Conservation (phyloP, 2,888 invertebrate species). For the Lithophane socia region DNA sequence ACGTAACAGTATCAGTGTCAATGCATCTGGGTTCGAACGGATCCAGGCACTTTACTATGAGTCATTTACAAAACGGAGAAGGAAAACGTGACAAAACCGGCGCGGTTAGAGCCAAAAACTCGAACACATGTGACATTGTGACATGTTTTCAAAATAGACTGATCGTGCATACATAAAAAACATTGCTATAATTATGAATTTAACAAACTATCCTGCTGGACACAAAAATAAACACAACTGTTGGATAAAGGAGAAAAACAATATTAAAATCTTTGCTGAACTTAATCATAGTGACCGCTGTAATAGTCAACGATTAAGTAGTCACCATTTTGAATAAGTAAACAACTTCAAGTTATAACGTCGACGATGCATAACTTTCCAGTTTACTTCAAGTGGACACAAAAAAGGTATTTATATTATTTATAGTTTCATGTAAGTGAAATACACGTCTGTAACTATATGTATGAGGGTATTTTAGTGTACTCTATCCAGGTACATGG, state of each 20-base stretch:
- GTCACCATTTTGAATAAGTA: constrained; percentile 27
- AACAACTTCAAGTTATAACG: constrained; percentile 28
- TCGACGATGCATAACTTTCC: constrained; percentile 21
- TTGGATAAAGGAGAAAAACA: neutral
- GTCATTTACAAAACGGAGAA: neutral
- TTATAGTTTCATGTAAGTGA: neutral
- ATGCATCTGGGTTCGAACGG: neutral
- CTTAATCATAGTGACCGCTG: neutral
- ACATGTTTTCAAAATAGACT: no score
- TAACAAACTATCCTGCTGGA: no score
- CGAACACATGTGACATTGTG: neutral
- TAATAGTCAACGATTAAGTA: neutral
- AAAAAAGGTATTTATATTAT: constrained; percentile 13
- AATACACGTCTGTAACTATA: neutral
- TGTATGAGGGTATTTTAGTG: neutral
- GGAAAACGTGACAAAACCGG: neutral
- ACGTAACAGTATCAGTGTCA: neutral
- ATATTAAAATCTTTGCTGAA: neutral
- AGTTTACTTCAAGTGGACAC: constrained; percentile 1
- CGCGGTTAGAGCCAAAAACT: neutral
- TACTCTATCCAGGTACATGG: neutral
- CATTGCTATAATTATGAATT: neutral
- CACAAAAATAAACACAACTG: neutral
- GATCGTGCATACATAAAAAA: no score
- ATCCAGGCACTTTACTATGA: no score